Conservation (phyloP, 2,113 vertebrate genomes). For the Dipodomys stephensi region DNA sequence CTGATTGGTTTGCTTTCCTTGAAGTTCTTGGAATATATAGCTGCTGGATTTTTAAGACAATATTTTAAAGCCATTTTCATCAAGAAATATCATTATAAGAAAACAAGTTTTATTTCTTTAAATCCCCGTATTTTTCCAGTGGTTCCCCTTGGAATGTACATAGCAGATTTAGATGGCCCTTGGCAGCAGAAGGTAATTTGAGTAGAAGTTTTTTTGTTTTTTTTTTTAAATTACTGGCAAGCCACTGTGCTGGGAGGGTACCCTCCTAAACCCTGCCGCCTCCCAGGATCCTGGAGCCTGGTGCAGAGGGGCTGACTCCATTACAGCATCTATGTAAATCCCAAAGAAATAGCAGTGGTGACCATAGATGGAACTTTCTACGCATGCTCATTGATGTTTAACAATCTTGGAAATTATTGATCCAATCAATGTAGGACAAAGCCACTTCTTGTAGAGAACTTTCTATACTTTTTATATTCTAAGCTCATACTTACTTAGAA, state of each 20-base stretch:
- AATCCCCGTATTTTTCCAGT: not conserved
- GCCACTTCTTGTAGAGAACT: not conserved
- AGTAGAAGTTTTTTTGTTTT: not conserved
- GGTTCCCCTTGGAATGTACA: not conserved
- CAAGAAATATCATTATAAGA: not conserved
- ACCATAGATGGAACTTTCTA: not conserved
- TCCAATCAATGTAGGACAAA: not conserved
- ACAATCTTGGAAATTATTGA: not conserved
- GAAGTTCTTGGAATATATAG: constrained; percentile 39
- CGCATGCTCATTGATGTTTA: accelerated
- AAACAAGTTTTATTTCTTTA: not conserved
- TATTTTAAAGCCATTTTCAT: constrained; percentile 45
- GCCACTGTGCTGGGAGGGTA: not conserved
- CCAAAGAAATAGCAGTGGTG: not conserved
- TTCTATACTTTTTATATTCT: not conserved
- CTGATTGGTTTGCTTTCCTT: not conserved
- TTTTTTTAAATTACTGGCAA: not conserved
- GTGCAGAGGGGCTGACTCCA: not conserved
- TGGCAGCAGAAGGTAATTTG: not conserved
- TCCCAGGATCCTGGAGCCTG: not conserved
- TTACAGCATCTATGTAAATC: accelerated
- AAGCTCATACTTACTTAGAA: constrained; percentile 2
- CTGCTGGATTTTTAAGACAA: not conserved
- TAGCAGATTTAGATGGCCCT: not conserved
- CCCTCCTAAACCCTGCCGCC: not conserved